Conservation (phyloP, 2,888 invertebrate species). For the Leistus spinibarbis region DNA sequence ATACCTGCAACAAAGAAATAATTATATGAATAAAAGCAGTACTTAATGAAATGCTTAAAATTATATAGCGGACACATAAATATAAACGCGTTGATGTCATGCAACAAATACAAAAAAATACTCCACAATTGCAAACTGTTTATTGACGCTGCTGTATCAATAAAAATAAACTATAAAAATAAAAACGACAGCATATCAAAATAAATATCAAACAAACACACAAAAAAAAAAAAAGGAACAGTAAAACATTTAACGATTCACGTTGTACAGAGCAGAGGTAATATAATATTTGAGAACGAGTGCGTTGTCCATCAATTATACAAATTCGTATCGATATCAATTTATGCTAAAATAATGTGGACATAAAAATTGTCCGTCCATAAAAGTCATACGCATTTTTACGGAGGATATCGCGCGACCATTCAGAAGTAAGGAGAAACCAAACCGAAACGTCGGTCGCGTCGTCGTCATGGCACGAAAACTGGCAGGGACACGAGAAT, state of each 20-base stretch:
- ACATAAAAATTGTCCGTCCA: slow-evolving; percentile 23
- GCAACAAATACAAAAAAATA: background rate
- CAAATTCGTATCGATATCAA: slow-evolving; percentile 27
- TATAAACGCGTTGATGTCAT: background rate
- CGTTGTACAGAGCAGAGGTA: background rate
- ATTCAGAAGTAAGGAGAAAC: background rate
- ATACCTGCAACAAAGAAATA: background rate
- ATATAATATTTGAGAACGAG: slow-evolving; percentile 19
- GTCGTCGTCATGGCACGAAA: slow-evolving; percentile 3
- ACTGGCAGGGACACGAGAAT: slow-evolving; percentile 41
- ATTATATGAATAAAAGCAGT: background rate
- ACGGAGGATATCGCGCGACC: slow-evolving; percentile 3
- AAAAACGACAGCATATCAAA: background rate
- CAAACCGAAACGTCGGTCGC: background rate
- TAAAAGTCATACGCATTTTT: slow-evolving; percentile 36
- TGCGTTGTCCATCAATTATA: slow-evolving; percentile 29
- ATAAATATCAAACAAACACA: background rate
- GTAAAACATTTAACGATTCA: slow-evolving; percentile 1
- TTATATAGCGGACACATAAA: too few relatives aligned
- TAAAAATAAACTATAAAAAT: background rate
- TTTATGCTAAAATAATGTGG: slow-evolving; percentile 18
- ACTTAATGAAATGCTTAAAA: too few relatives aligned
- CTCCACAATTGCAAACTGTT: background rate
- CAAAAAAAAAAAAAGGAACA: background rate
- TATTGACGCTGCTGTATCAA: background rate